These are phyloP conservation scores for Cyanocitta stelleri DNA, from an alignment of 2,113 vertebrate species.

Conservation along the genomic window DNA sequence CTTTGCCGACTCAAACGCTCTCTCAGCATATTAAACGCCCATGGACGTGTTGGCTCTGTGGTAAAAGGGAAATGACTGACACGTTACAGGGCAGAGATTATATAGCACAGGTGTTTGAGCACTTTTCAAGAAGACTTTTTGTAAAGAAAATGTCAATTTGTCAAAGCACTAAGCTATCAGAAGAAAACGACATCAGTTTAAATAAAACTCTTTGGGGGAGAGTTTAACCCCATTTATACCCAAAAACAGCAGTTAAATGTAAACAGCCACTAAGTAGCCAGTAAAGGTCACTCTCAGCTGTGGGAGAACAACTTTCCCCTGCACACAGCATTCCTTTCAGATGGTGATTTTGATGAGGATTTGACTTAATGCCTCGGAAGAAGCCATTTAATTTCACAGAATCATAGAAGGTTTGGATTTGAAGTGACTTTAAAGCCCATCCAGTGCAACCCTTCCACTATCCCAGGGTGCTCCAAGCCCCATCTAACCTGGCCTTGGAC, in stretches of 20 bases:
- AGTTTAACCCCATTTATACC: neutral
- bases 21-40: neutral
- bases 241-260: neutral
- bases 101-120: neutral
- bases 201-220: neutral
- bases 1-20: neutral
- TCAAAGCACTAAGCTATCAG: neutral
- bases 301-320: neutral
- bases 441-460: neutral
- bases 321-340: neutral
- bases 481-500: fast-evolving
- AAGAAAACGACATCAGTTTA: neutral
- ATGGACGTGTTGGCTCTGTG: neutral
- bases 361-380: neutral
- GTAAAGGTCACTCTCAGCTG: neutral
- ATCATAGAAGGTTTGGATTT: neutral
- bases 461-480: fast-evolving
- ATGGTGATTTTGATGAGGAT: neutral
- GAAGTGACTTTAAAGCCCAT: neutral
- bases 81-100: neutral
- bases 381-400: neutral
- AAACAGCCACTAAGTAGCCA: neutral
- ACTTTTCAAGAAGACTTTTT: neutral
- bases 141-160: neutral
- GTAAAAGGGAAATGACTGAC: neutral